phyloP scores from a whole-genome alignment of 2,888 invertebrate genomes.

The Conistra vaccinii region DNA sequence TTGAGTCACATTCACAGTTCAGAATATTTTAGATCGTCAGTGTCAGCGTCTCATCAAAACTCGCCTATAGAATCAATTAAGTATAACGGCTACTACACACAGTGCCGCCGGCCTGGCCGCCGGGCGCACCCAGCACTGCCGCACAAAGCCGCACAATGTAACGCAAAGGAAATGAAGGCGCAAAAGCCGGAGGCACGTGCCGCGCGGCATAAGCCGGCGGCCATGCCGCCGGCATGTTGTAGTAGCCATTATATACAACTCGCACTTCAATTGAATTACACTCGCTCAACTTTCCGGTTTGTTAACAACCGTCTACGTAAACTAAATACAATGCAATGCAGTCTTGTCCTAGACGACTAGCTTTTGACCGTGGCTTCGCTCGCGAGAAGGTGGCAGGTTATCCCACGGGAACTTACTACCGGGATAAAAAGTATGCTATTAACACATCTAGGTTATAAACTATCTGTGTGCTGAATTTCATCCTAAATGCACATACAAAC shows the following conservation, averaged over 20 bases:
- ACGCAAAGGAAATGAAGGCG: no score
- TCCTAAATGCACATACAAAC: neutral
- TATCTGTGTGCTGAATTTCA: neutral
- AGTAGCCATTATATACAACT: no score
- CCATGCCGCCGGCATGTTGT: no score
- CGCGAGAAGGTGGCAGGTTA: neutral
- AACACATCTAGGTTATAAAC: no score
- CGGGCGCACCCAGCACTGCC: no score
- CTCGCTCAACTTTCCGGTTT: constrained; percentile 4
- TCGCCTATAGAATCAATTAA: neutral
- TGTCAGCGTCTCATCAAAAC: neutral
- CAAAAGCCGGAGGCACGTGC: no score
- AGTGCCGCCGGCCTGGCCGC: no score
- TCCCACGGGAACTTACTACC: neutral
- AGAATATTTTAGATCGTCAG: neutral
- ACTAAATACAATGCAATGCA: constrained; percentile 26
- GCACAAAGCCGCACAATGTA: no score
- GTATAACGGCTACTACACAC: no score
- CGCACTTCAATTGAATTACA: constrained; percentile 22
- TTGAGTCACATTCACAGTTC: neutral
- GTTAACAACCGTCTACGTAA: constrained; percentile 15
- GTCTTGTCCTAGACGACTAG: constrained; percentile 4
- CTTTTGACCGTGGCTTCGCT: neutral
- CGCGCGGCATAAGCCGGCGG: no score
- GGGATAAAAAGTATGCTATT: neutral